Base-by-base conservation (phyloP, 2,113 vertebrate species). In the Pachyramphus minor region DNA sequence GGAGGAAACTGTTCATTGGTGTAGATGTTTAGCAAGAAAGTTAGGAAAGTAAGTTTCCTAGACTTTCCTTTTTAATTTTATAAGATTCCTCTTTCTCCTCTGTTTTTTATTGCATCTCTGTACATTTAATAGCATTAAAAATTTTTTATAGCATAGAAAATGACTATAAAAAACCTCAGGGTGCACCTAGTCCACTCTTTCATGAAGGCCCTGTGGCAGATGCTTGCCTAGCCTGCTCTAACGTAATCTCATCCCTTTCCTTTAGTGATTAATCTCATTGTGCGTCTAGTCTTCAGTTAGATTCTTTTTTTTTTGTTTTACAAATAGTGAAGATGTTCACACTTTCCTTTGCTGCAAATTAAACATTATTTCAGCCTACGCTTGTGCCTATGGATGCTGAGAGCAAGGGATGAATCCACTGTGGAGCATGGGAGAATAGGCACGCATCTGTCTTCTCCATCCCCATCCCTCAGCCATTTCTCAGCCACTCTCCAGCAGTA, bases 301-400 rank as follows among this genome's bases (percentile, higher is more conserved):
- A 28, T 14, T 66, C 1, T 6, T 66, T 52, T n/a, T n/a, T 6
- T 66, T 52, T 47, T 33, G 21, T 55, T 85, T 92, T 42, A 68
- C 39, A n/a, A 58, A n/a, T 1, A 59, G 33, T 50, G 45, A 62
- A 45, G 42, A 35, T 52, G 23, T 24, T 88, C 27, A 33, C 47
- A 33, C 20, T 89, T 67, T 27, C 11, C 6, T 33, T 44, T 68
- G 14, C 71, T 82, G 39, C 31, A 62, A 31, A 68, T 52, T 24
- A 30, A 74, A 42, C 49, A 0, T 28, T 0, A 58, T 53, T 74
- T 78, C 37, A 56, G 35, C 31, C 50, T 41, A 17, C 31, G 14
- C 53, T 55, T 66, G 14, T 83, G 72, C 39, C 44, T 52, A 22
- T 0, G 6, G 39, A 17, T 1, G 3, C 24, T 0, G 17, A 60